These are phyloP conservation scores for Xiphophorus hellerii DNA, from an alignment of 2,113 vertebrate species.

Conservation along the genomic window DNA sequence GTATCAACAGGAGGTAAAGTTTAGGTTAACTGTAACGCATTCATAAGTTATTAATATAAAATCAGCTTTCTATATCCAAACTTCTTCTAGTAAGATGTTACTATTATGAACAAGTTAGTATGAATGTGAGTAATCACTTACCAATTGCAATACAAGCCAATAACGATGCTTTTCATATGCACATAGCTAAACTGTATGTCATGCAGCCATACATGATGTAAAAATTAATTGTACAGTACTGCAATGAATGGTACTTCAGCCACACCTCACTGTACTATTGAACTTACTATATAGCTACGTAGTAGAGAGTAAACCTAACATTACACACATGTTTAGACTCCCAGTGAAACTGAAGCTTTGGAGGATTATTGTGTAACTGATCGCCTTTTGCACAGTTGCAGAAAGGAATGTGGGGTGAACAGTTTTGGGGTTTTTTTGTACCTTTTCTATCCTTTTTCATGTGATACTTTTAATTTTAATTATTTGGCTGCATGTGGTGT, in stretches of 20 bases:
- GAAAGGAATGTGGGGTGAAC: constrained; percentile 38
- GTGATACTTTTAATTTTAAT: neutral
- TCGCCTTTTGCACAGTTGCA: constrained; percentile 39
- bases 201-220: too few species aligned
- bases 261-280: neutral
- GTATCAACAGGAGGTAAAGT: too few species aligned
- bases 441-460: neutral
- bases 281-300: neutral
- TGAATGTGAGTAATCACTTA: neutral
- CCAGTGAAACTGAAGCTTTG: constrained; percentile 38
- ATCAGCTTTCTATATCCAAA: too few species aligned
- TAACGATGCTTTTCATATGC: too few species aligned
- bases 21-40: too few species aligned
- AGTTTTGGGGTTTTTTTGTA: neutral
- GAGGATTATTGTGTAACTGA: constrained; percentile 54
- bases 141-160: too few species aligned
- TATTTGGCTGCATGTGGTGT: neutral
- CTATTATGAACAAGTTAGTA: neutral
- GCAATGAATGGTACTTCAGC: neutral
- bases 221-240: neutral
- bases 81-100: too few species aligned
- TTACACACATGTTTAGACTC: constrained; percentile 12
- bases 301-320: constrained; percentile 9
- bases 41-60: too few species aligned
- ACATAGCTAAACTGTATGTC: too few species aligned